Evolutionary conservation across 2,113 vertebrate species (phyloP), one percentile per base, ranked within the genome.

Genomic region (Crotalus helleri): DNA sequence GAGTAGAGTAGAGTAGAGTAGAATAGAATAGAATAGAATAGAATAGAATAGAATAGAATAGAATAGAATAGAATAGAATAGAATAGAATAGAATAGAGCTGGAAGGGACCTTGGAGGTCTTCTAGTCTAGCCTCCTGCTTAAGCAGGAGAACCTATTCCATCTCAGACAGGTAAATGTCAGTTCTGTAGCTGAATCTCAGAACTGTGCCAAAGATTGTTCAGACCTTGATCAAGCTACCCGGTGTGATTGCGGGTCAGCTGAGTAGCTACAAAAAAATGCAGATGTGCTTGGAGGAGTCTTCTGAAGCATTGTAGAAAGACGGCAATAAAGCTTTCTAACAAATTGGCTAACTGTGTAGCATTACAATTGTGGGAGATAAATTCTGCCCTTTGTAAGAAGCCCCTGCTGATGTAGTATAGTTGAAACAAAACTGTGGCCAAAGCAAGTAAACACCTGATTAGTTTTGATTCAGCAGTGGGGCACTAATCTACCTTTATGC

Each of bases 1-100:
- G 46, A 6, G 0, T 46, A 3, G 5, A 6, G 1, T 46, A 3
- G 46, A 51, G 1, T 49, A 6, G 49, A 51, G 1, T 51, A 9
- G 49, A 51, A 1, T 51, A 9, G 49, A 9, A 1, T 51, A 9
- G 49, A 51, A 1, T 51, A 9, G 49, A 51, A 1, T 51, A 9
- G 49, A 51, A 9, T 51, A 9, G 49, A 51, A 51, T 51, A 51
- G 49, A 51, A 51, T 51, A 51, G 49, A 51, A 51, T 51, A 51
- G 49, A 51, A 51, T 51, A 51, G 46, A 49, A 51, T 51, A 9
- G 49, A 51, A 51, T 51, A 9, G 49, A 51, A 51, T 51, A 51
- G 49, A 51, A 51, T 51, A 51, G 49, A 51, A 10, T 9, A 51
- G 49, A 51, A 51, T 9, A 51, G 49, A 51, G 49, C 8, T 51